Conservation (phyloP, 2,797 vertebrate species). For the Eurystomus glaucurus region DNA sequence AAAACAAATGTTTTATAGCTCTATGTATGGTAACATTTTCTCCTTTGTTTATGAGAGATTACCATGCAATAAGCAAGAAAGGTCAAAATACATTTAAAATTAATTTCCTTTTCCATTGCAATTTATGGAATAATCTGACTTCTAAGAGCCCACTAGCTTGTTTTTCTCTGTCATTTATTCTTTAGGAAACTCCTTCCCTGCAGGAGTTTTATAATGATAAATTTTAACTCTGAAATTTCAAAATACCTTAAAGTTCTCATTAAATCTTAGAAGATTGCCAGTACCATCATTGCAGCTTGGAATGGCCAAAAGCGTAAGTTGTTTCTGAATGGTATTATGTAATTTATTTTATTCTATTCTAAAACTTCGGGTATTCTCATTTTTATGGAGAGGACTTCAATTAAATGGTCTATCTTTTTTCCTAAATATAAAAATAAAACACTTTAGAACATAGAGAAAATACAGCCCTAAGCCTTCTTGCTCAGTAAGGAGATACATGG, state of each 20-base stretch:
- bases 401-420: neutral
- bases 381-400: neutral
- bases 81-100: neutral
- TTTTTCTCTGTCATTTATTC: neutral
- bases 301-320: neutral
- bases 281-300: neutral
- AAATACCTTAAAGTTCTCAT: neutral
- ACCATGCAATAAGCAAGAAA: neutral
- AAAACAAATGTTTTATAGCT: neutral
- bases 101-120: neutral
- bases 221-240: constrained; percentile 6
- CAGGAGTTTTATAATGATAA: neutral
- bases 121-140: neutral
- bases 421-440: neutral
- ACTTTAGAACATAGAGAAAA: neutral
- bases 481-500: accelerated
- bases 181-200: neutral
- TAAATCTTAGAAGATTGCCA: neutral
- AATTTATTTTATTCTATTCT: neutral
- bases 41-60: neutral
- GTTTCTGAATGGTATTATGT: neutral
- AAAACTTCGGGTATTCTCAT: neutral
- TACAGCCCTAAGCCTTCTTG: neutral
- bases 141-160: neutral
- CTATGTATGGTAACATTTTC: neutral